Percentiles rank a stretch among this genome's conserved stretches.
Conservation (phyloP, 2,888 invertebrate species). For the Callinectes sapidus region DNA sequence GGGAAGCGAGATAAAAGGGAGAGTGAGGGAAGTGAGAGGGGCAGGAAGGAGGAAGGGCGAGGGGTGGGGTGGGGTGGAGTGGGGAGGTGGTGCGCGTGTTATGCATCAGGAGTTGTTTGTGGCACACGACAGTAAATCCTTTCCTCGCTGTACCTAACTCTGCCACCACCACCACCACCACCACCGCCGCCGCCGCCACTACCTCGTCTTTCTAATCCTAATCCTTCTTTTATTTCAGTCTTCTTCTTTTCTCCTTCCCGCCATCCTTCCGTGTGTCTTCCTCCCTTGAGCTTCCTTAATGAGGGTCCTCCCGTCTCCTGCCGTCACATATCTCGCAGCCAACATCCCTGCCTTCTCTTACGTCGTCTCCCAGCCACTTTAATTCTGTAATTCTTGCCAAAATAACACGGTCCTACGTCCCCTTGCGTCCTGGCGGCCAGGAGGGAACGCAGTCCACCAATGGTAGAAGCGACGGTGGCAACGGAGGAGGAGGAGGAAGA, state of each 20-base stretch:
- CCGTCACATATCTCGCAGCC: constrained; percentile 11
- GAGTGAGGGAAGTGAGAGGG: no score
- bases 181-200: neutral
- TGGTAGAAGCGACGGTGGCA: neutral
- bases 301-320: neutral
- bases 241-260: neutral
- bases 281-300: neutral
- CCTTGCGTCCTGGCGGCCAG: neutral
- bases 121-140: neutral
- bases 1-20: neutral
- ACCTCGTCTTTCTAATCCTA: neutral
- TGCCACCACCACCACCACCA: neutral
- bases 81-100: neutral
- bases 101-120: neutral
- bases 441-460: neutral
- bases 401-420: neutral
- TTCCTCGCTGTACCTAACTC: neutral
- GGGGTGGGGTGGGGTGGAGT: no score
- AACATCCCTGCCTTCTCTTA: neutral
- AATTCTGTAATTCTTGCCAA: constrained; percentile 29
- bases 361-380: neutral
- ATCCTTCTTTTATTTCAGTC: neutral
- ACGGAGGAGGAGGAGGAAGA: no score
- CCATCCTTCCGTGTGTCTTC: neutral
- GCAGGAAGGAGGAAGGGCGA: neutral